Evolutionary conservation across 2,113 vertebrate species (phyloP), one percentile per base, ranked within the genome.

Genomic region (Nyctibius bracteatus): DNA sequence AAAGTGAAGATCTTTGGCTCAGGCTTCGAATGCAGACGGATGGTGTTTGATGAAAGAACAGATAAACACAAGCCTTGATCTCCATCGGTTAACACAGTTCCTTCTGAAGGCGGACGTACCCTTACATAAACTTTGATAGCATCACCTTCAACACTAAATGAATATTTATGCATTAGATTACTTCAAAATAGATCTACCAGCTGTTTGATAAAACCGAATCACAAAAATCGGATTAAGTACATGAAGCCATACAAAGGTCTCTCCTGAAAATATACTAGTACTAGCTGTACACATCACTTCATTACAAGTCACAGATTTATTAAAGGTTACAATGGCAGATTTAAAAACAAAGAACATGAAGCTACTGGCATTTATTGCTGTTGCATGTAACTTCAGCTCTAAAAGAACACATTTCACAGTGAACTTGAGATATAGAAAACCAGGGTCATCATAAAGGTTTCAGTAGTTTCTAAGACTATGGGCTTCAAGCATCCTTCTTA

Each of bases 1-100:
- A 99, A 99, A 6, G 98, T 99, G 96, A 99, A 99, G 52, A 97
- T 99, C 74, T 98, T 98, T 14, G 99, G 99, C 81, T 99, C 99
- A 22, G 99, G 99, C 92, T 99, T 99, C 2, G 99, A 99, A 65
- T 99, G 98, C 61, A 99, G 97, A 47, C 98, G 98, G 70, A 99
- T 98, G 63, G 98, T 98, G 2, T 98, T 99, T 39, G 98, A 95
- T 19, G 99, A 99, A 12, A 98, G 98, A 82, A 99, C 98, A 3
- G 98, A 98, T 31, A 99, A 97, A 91, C 99, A 99, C 39, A 99
- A 84, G 78, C 87, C 97, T 47, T 98, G 98, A 55, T 99, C 99
- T 47, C 98, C 98, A 87, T 99, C 98, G 0, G 73, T 95, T 59
- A 98, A 86, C 0, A 93, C 95, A 3, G 95, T 37, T 39, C 98